phyloP scores from a whole-genome alignment of 2,888 invertebrate species.

The Atherix ibis region DNA sequence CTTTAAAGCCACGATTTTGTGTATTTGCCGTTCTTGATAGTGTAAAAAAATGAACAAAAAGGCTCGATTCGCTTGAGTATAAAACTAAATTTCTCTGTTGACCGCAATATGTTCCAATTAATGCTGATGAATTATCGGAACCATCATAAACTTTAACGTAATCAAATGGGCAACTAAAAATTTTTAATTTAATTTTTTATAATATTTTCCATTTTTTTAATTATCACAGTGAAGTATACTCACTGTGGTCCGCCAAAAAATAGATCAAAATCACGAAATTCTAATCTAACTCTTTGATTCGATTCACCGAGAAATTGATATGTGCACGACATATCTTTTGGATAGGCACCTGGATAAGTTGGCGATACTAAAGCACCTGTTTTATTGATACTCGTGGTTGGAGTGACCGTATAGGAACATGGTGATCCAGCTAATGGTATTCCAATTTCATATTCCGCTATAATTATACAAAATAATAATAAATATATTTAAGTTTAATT shows the following conservation, averaged over 20 bases:
- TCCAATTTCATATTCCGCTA: constrained; percentile 87
- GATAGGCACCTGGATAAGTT: constrained; percentile 98
- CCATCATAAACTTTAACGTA: constrained; percentile 96
- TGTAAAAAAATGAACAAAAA: constrained; percentile 84
- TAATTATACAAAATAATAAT: constrained; percentile 13
- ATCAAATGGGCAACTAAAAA: constrained; percentile 88
- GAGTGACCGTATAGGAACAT: constrained; percentile 76
- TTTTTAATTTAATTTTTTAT: too few species aligned
- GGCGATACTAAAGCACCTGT: constrained; percentile 86
- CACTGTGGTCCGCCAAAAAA: constrained; percentile 98
- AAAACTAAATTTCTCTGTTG: constrained; percentile 91
- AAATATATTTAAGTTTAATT: too few species aligned
- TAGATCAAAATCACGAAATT: constrained; percentile 95
- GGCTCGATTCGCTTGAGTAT: constrained; percentile 81
- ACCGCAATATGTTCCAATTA: constrained; percentile 94
- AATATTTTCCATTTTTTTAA: too few species aligned
- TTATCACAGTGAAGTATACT: constrained; percentile 33
- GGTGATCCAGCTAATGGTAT: constrained; percentile 70
- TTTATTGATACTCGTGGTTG: constrained; percentile 41
- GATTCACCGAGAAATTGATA: constrained; percentile 83
- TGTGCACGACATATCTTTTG: constrained; percentile 85
- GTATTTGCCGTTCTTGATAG: constrained; percentile 81
- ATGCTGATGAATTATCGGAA: constrained; percentile 67
- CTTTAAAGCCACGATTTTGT: constrained; percentile 96
- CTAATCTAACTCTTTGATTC: constrained; percentile 83